Percentiles rank a stretch among this genome's conserved stretches.
phyloP scores from a whole-genome alignment of 2,113 vertebrate species.

The Bothrops jararaca region DNA sequence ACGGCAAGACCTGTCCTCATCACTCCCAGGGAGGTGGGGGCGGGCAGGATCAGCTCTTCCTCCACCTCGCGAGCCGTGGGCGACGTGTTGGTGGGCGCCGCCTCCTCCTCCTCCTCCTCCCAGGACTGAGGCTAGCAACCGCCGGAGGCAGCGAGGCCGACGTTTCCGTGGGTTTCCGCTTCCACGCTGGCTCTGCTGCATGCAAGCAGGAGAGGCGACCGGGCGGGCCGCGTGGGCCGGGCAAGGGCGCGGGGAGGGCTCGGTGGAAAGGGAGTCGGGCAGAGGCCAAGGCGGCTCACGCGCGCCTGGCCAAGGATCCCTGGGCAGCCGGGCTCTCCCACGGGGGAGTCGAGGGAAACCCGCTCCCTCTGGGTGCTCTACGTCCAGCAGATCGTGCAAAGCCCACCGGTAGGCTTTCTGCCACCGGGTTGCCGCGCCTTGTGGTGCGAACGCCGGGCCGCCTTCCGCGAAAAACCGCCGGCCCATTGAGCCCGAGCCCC shows the following conservation, averaged over 20 bases:
- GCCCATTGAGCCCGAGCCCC: not conserved
- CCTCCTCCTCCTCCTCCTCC: not conserved
- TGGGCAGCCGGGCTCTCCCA: not conserved
- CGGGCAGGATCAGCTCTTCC: not conserved
- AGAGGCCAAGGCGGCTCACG: not conserved
- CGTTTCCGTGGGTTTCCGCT: not conserved
- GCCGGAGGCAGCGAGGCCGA: not conserved
- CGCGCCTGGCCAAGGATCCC: not conserved
- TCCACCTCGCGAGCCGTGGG: slow-evolving; percentile 2
- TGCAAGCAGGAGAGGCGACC: not conserved
- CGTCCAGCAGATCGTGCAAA: not conserved
- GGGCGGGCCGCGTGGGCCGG: not conserved
- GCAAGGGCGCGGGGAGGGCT: not conserved
- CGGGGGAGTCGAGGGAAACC: not conserved
- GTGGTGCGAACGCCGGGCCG: not conserved
- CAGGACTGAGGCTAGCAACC: not conserved
- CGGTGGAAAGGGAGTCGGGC: not conserved
- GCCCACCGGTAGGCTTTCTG: not conserved
- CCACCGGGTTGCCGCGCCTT: not conserved
- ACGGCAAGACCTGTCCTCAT: not conserved
- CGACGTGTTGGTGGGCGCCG: not conserved
- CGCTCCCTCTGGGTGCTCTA: not conserved
- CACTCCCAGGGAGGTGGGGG: not conserved
- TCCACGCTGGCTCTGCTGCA: not conserved
- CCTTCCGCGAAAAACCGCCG: not conserved